phyloP scores from a whole-genome alignment of 2,888 invertebrate species.

The Lepeophtheirus nordmannii region DNA sequence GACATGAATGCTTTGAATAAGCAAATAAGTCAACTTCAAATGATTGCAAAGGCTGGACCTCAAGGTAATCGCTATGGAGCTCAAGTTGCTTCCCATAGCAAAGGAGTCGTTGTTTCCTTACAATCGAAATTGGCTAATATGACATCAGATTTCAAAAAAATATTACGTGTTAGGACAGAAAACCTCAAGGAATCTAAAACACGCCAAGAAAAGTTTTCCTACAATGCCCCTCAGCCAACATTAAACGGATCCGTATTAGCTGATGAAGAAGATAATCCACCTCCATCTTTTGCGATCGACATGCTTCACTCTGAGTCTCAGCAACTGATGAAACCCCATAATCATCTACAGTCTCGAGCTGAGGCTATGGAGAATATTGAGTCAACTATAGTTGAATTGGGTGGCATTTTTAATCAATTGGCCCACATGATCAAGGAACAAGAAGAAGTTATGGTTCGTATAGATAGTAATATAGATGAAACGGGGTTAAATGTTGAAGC shows the following conservation, averaged over 20 bases:
- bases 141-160: slow-evolving; percentile 94
- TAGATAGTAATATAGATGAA: slow-evolving; percentile 90
- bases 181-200: slow-evolving; percentile 88
- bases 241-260: slow-evolving; percentile 37
- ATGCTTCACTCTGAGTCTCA: slow-evolving; percentile 28
- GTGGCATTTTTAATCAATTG: slow-evolving; percentile 60
- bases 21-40: slow-evolving; percentile 68
- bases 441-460: slow-evolving; percentile 93
- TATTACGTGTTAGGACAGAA: slow-evolving; percentile 91
- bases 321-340: slow-evolving; percentile 41
- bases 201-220: slow-evolving; percentile 77
- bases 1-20: slow-evolving; percentile 87
- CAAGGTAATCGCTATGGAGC: slow-evolving; percentile 11
- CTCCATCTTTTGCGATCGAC: not conserved
- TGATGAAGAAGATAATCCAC: slow-evolving; percentile 35
- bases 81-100: slow-evolving; percentile 66
- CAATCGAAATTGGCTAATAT: slow-evolving; percentile 89
- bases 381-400: slow-evolving; percentile 92
- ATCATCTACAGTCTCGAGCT: slow-evolving; percentile 77
- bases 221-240: slow-evolving; percentile 46
- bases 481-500: slow-evolving; percentile 92
- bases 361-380: slow-evolving; percentile 99
- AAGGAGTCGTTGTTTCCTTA: slow-evolving; percentile 74
- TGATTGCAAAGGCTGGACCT: slow-evolving; percentile 29
- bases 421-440: slow-evolving; percentile 90